Evolutionary conservation across 2,113 vertebrate genomes (phyloP), one percentile per base, ranked within the genome.

Genomic region (Oryzias javanicus): DNA sequence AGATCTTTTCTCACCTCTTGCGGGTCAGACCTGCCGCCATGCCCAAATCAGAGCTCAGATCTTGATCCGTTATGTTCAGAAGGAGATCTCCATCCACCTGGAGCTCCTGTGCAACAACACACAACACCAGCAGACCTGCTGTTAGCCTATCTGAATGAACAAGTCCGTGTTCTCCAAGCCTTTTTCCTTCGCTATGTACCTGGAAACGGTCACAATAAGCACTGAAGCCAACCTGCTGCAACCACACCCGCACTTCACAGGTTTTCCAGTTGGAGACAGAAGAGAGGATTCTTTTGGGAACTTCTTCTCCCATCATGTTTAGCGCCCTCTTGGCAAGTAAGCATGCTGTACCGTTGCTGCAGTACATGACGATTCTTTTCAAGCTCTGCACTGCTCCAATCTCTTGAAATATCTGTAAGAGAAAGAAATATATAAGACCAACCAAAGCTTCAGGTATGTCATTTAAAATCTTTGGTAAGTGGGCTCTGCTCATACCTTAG

Each of bases 11-110:
- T 78, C 55, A 92, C 97, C 95, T 95, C 74, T 95, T 98, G 29
- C 96, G 91, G 4, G 89, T 94, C 80, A 98, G 91, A 66, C 92
- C 88, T 13, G 93, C 92, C 6, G 84, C 84, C 93, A 99, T 96
- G 57, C 91, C 90, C 70, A 99, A 85, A 65, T 98, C 97, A 1
- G 69, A 65, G 52, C 68, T 88, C 67, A 99, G 86, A 42, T 99
- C 96, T 49, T 92, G 76, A 51, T 97, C 94, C 0, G 94, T 95
- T 69, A 99, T 89, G 62, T 92, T 92, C 58, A 99, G 90, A 51
- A 99, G 90, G 15, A 98, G 89, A 74, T 99, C 96, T 18, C 97
- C 97, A 42, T 99, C 97, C 55, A 99, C 94, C 74, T 98, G 94
- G 20, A 95, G 89, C 54, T 97, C 94, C 97, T 99, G 55, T 4